phyloP scores from a whole-genome alignment of 2,797 vertebrate species.

The Bradypodion ventrale region DNA sequence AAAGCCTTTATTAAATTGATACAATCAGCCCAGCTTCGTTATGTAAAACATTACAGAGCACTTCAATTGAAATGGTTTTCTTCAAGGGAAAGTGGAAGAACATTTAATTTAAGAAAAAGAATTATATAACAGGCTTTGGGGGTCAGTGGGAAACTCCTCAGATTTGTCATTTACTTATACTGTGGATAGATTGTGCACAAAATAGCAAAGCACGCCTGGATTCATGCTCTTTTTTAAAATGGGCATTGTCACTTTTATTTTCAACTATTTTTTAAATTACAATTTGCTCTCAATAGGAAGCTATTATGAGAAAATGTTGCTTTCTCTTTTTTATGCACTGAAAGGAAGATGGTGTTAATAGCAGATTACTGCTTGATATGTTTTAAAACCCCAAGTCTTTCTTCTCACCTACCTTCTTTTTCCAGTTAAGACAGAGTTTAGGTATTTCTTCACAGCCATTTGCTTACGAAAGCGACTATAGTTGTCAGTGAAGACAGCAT shows the following conservation, averaged over 20 bases:
- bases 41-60: background rate
- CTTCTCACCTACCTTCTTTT: constrained; percentile 86
- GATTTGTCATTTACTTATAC: constrained; percentile 9
- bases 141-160: background rate
- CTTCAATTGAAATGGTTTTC: background rate
- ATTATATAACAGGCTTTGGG: background rate
- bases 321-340: constrained; percentile 16
- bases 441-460: constrained; percentile 96
- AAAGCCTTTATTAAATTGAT: background rate
- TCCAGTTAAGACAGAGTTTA: constrained; percentile 91
- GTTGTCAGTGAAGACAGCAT: constrained; percentile 95
- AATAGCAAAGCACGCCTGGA: background rate
- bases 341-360: constrained; percentile 24
- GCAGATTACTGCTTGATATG: constrained; percentile 9
- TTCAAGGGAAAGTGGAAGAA: constrained; percentile 10
- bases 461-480: constrained; percentile 95
- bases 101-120: constrained; percentile 3
- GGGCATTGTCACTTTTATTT: constrained; percentile 31
- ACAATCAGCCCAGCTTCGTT: background rate
- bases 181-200: background rate
- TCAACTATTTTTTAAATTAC: constrained; percentile 40
- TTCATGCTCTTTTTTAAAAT: background rate
- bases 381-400: constrained; percentile 10
- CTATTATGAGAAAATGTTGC: constrained; percentile 17
- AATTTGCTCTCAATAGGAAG: constrained; percentile 20